Conservation (phyloP, 2,797 vertebrate species). For the Sebastolobus alascanus region DNA sequence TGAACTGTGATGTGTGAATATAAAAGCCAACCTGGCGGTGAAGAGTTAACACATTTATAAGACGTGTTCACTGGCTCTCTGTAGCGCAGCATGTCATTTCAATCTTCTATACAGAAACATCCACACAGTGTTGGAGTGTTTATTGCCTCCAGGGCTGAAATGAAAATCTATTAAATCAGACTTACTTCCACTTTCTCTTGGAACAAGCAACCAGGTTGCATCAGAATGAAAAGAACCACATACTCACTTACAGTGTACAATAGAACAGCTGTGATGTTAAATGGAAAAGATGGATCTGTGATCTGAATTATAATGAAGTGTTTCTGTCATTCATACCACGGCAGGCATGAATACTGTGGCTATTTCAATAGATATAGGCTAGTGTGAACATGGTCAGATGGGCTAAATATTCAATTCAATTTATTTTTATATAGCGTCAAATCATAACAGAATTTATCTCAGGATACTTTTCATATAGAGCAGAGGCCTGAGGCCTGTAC, state of each 20-base stretch:
- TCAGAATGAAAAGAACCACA: slow-evolving; percentile 5
- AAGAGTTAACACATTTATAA: slow-evolving; percentile 36
- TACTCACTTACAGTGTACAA: not conserved
- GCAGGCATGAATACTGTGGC: not conserved
- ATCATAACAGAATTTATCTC: too few relatives aligned
- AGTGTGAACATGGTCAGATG: not conserved
- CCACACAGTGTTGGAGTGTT: slow-evolving; percentile 21
- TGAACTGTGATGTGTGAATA: not conserved
- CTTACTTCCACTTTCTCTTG: slow-evolving; percentile 26
- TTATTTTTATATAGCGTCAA: too few relatives aligned
- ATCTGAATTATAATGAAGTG: not conserved
- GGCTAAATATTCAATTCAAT: not conserved
- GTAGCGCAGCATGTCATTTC: slow-evolving; percentile 33
- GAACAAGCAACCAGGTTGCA: slow-evolving; percentile 16
- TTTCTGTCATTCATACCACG: not conserved
- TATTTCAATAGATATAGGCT: not conserved
- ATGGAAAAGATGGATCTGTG: not conserved
- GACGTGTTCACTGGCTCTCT: not conserved
- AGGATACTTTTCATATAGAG: too few relatives aligned
- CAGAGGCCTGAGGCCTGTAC: too few relatives aligned
- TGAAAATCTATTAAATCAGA: slow-evolving; percentile 50
- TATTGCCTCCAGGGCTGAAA: slow-evolving; percentile 43
- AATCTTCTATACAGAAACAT: slow-evolving; percentile 26
- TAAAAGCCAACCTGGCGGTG: not conserved
- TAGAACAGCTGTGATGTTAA: not conserved